Base-by-base conservation (phyloP, 2,113 vertebrate genomes). In the Scomber japonicus region DNA sequence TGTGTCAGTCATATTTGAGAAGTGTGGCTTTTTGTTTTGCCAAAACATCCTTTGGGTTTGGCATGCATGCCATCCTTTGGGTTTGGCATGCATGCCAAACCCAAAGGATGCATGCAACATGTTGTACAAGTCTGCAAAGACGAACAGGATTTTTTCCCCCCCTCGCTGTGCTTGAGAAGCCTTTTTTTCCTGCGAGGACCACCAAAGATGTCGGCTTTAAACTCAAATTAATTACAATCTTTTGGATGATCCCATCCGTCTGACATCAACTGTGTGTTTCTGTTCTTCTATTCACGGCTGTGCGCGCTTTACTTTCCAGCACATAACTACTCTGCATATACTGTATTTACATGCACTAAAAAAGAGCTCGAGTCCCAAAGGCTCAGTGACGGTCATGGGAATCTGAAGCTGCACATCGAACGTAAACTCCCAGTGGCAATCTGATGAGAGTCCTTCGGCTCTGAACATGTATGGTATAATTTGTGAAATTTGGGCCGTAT, bases 161-260 rank as follows among this genome's bases (percentile, higher is more conserved):
- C 64, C 40, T 53, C 8, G 27, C 21, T 46, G 54, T 13, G 57
- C 59, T 85, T 88, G 69, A 78, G 79, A 88, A 80, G 51, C 35
- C 35, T 40, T 40, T 40, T 40, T 40, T 40, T 40, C 56, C 75
- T 65, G 31, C 12, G 0, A 60, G 87, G 93, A 93, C 92, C 93
- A 94, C 92, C 93, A 88, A 90, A 75, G 91, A 88, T 71, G 90
- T 84, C 54, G 53, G 71, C 70, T 71, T 64, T 71, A 71, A 71
- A 83, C 78, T 75, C 83, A 86, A 78, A 92, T 85, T 78, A 92
- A 90, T 85, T 84, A 84, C 75, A 75, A 74, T 82, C 68, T 86
- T 2, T 46, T 49, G 57, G 77, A 89, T 65, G 86, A 79, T 82
- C 65, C 67, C 56, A 4, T 46, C 48, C 49, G 13, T 70, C 67